phyloP scores from a whole-genome alignment of 2,113 vertebrate species.

The Dipodomys stephensi region DNA sequence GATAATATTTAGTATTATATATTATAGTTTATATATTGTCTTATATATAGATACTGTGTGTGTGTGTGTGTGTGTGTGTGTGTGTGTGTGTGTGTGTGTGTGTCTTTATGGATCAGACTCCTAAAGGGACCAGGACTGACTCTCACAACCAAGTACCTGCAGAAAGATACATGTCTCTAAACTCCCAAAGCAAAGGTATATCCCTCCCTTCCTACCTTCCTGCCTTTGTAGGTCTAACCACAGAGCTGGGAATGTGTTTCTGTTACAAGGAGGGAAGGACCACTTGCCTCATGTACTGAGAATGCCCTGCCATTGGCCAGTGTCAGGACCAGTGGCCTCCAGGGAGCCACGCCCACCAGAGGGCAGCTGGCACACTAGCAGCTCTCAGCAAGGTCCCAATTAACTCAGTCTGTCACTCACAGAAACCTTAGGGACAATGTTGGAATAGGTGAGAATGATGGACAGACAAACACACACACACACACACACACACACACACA shows the following conservation, averaged over 20 bases:
- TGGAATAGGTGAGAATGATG: not conserved
- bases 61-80: no score
- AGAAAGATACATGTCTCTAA: not conserved
- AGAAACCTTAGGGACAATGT: constrained; percentile 17
- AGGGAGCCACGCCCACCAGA: not conserved
- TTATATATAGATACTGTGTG: no score
- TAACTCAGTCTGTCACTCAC: constrained; percentile 43
- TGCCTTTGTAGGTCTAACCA: not conserved
- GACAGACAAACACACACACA: not conserved
- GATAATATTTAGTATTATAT: no score
- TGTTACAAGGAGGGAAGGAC: not conserved
- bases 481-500: not conserved
- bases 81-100: no score
- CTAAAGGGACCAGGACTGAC: not conserved
- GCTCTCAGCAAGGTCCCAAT: constrained; percentile 3
- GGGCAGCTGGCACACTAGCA: not conserved
- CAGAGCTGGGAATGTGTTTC: not conserved
- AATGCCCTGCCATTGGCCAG: constrained; percentile 38
- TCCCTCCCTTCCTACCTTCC: not conserved
- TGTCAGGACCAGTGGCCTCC: not conserved
- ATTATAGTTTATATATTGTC: no score
- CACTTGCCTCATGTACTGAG: constrained; percentile 16
- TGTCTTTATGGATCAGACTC: not conserved
- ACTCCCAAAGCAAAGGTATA: not conserved
- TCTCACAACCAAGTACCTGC: not conserved